phyloP scores from a whole-genome alignment of 2,113 vertebrate genomes.

The Aegotheles bennettii region DNA sequence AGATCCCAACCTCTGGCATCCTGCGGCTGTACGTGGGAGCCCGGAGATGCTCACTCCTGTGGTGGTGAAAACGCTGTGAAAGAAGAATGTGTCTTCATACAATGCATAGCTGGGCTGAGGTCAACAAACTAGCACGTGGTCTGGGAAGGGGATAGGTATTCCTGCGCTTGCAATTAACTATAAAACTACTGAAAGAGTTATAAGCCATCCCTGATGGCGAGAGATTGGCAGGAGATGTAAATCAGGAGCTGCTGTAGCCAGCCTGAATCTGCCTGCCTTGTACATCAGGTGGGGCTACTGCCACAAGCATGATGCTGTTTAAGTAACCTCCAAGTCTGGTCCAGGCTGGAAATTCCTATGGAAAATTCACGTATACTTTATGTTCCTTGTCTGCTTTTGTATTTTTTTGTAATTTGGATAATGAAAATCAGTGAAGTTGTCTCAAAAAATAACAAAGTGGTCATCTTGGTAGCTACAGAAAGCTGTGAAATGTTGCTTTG shows the following conservation, averaged over 20 bases:
- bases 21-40: not conserved
- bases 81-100: accelerated
- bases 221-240: not conserved
- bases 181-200: not conserved
- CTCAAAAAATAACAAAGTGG: not conserved
- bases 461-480: not conserved
- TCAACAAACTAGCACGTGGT: not conserved
- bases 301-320: not conserved
- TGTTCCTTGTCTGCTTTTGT: not conserved
- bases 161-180: not conserved
- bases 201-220: accelerated
- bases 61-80: not conserved
- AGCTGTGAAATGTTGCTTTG: not conserved
- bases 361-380: not conserved
- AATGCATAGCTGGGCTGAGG: not conserved
- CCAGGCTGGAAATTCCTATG: not conserved
- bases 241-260: not conserved
- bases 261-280: not conserved
- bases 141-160: not conserved
- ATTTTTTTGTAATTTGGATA: not conserved
- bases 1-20: not conserved
- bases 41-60: accelerated
- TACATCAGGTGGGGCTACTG: not conserved
- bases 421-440: not conserved
- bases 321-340: not conserved